These are phyloP conservation scores for Cryptophagus acutangulus DNA, from an alignment of 2,888 invertebrate species.

Conservation along the genomic window DNA sequence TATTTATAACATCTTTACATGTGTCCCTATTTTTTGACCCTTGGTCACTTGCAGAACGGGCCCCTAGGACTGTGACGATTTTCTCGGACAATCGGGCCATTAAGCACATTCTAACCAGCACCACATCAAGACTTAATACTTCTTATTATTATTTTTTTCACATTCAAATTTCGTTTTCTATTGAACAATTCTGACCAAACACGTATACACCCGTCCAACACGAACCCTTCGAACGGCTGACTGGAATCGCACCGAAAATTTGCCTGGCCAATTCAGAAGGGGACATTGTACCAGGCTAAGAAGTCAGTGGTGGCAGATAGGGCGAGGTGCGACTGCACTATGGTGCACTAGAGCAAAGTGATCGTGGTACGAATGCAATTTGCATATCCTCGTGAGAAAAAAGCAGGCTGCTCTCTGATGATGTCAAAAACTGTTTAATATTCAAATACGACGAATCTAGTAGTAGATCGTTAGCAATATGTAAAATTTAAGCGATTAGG, in stretches of 20 bases:
- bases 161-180: slow-evolving; percentile 7
- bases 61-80: not conserved
- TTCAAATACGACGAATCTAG: slow-evolving; percentile 24
- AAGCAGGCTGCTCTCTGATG: slow-evolving; percentile 33
- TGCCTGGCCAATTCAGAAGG: slow-evolving; percentile 2
- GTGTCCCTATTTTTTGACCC: slow-evolving; percentile 9
- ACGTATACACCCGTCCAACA: not conserved
- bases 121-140: too few relatives aligned
- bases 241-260: not conserved
- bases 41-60: not conserved
- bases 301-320: not conserved
- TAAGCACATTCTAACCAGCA: too few relatives aligned
- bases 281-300: slow-evolving; percentile 3
- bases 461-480: slow-evolving; percentile 28
- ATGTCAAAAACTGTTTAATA: slow-evolving; percentile 33
- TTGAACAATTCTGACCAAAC: slow-evolving; percentile 6
- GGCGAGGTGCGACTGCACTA: not conserved
- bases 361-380: slow-evolving; percentile 21
- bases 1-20: too few relatives aligned
- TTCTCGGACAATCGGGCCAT: not conserved
- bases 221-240: not conserved
- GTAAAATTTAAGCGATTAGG: slow-evolving; percentile 25
- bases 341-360: not conserved
- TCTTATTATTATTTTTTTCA: slow-evolving; percentile 3
- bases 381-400: slow-evolving; percentile 43